Base-by-base conservation (phyloP, 2,888 invertebrate genomes). In the Dinocampus coccinellae region DNA sequence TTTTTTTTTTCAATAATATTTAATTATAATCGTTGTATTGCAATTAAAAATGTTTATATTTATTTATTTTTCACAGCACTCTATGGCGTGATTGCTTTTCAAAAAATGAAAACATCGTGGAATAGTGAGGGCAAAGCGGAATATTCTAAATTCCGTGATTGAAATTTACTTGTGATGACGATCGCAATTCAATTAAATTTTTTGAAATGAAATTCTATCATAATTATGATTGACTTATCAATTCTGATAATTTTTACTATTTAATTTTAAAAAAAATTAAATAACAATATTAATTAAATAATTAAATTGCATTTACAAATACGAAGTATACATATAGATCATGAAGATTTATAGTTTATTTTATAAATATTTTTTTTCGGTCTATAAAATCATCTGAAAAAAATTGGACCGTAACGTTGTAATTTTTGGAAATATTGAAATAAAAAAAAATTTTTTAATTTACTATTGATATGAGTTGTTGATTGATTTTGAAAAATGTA, bases 1-100 rank as follows among this genome's bases (percentile, higher is more conserved):
- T 26, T 11, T 36, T 9, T 10, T 33, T 16, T 26, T 34, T 47
- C 4, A 47, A 29, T 55, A 55, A 39, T 36, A 20, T 58, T 53
- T 73, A 63, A 58, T 71, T 58, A n/a, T n/a, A 62, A 61, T 22
- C n/a, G 13, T 52, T 2, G 16, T 24, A 6, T 20, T 53, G n/a
- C n/a, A 69, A 42, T 33, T 53, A 64, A 34, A 22, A 62, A 24
- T 60, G 39, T 39, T 60, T 70, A 71, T 22, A 29, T 34, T 71
- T 29, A 36, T 60, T 73, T 61, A 65, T 66, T 34, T 62, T 57
- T 70, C 63, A 77, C 88, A 94, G 94, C 94, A 66, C 87, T 97
- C 42, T 97, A 97, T 86, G 89, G 93, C 83, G 93, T 93, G 9
- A 96, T 96, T 90, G 94, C 92, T 63, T 97, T 97, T 85, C 92